phyloP scores from a whole-genome alignment of 2,888 invertebrate species.

The Meiosimyza decipiens region DNA sequence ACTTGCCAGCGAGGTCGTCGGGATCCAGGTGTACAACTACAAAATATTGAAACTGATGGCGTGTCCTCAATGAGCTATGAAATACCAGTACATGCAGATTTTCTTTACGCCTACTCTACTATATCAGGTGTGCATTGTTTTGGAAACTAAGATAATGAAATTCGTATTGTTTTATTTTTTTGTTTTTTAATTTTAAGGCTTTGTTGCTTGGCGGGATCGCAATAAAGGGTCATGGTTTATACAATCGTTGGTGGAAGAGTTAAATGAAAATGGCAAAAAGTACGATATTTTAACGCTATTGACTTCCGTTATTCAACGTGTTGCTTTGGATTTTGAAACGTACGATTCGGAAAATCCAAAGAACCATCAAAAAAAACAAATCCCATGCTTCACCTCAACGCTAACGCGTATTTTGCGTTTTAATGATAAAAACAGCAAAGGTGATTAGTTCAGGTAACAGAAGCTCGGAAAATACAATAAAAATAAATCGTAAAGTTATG shows the following conservation, averaged over 20 bases:
- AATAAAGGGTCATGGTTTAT: constrained; percentile 97
- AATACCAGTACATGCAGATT: constrained; percentile 94
- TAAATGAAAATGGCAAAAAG: constrained; percentile 78
- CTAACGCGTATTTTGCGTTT: constrained; percentile 85
- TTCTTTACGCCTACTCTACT: constrained; percentile 93
- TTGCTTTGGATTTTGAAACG: constrained; percentile 92
- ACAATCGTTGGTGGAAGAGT: constrained; percentile 87
- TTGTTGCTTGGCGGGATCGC: constrained; percentile 94
- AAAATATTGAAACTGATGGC: constrained; percentile 79
- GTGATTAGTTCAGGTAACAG: neutral
- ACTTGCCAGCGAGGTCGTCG: constrained; percentile 94
- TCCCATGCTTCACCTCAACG: constrained; percentile 92
- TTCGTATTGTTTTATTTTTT: constrained; percentile 6
- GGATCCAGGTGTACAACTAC: constrained; percentile 79
- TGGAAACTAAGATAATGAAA: neutral
- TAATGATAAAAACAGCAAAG: constrained; percentile 65
- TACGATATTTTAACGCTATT: constrained; percentile 86
- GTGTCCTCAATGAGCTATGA: constrained; percentile 76
- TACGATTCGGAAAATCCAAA: constrained; percentile 79
- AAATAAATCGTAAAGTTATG: too few species aligned
- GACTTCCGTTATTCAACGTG: constrained; percentile 85
- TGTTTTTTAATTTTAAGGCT: constrained; percentile 70
- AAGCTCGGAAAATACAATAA: too few species aligned
- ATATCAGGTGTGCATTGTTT: constrained; percentile 77
- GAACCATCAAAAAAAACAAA: constrained; percentile 93